These are phyloP conservation scores for Amaurobius ferox DNA, from an alignment of 2,888 invertebrate genomes.

Conservation along the genomic window DNA sequence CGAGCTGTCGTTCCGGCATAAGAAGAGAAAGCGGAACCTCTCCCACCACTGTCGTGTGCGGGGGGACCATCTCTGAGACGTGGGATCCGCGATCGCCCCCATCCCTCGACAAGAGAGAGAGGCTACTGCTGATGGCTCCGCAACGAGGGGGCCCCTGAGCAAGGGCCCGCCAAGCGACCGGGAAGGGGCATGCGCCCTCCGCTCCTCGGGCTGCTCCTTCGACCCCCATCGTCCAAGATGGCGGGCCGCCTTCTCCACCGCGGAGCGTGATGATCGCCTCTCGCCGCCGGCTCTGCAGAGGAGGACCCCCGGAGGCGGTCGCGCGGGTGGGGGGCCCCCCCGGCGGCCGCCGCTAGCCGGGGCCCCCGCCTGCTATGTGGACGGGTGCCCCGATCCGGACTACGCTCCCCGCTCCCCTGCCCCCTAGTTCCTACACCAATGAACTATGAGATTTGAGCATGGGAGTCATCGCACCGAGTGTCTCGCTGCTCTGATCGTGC, in stretches of 20 bases:
- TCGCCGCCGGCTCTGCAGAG: slow-evolving; percentile 31
- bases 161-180: slow-evolving; percentile 32
- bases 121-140: background rate
- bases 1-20: background rate
- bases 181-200: slow-evolving; percentile 65
- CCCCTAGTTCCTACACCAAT: slow-evolving; percentile 73
- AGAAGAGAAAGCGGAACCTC: background rate
- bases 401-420: slow-evolving; percentile 76
- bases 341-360: slow-evolving; percentile 70
- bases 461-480: slow-evolving; percentile 72
- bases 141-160: slow-evolving; percentile 45
- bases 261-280: slow-evolving; percentile 47
- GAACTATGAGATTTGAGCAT: slow-evolving; percentile 74
- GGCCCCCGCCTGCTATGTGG: slow-evolving; percentile 67
- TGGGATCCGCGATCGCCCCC: background rate
- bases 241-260: slow-evolving; percentile 38
- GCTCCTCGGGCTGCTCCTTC: slow-evolving; percentile 42
- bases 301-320: slow-evolving; percentile 58
- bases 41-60: background rate
- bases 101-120: too few relatives aligned
- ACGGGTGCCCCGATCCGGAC: slow-evolving; percentile 56
- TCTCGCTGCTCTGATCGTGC: slow-evolving; percentile 66
- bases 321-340: slow-evolving; percentile 65
- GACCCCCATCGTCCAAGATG: slow-evolving; percentile 57
- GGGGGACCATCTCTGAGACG: too few relatives aligned